Conservation (phyloP, 2,113 vertebrate genomes). For the Parus major region DNA sequence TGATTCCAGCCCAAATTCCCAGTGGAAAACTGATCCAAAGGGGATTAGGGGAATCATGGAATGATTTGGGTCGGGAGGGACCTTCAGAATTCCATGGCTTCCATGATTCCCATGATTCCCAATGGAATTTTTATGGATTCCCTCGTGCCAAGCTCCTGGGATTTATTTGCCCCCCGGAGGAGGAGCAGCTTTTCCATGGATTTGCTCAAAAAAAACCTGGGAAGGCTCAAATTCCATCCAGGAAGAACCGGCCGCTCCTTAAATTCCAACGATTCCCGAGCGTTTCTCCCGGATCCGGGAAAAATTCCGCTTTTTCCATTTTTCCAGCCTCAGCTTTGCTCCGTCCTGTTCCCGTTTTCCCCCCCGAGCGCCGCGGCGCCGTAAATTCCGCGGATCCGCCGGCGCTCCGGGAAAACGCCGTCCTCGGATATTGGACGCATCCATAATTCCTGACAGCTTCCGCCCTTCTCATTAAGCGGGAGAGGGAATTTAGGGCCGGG, state of each 20-base stretch:
- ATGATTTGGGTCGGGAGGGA: not conserved
- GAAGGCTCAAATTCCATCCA: fast-evolving
- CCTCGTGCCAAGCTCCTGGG: fast-evolving
- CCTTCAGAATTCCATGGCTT: not conserved
- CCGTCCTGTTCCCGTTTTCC: not conserved
- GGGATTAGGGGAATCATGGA: not conserved
- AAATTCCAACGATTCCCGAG: not conserved
- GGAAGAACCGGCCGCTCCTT: not conserved
- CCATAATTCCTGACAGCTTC: slow-evolving; percentile 47
- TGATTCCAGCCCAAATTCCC: not conserved
- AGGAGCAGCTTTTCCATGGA: not conserved
- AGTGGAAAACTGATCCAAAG: fast-evolving
- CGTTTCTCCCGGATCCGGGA: fast-evolving
- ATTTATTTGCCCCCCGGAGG: not conserved
- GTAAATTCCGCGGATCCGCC: not conserved
- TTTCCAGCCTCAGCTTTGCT: not conserved
- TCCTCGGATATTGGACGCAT: slow-evolving; percentile 37
- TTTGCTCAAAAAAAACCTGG: not conserved
- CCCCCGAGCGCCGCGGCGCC: not conserved
- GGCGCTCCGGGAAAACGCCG: not conserved
- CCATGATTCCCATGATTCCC: not conserved
- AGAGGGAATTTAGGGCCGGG: not conserved
- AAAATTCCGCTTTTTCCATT: not conserved
- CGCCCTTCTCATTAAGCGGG: not conserved
- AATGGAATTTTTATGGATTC: not conserved